These are phyloP conservation scores for Sciurus vulgaris DNA, from an alignment of 2,797 vertebrate species.

Conservation along the genomic window DNA sequence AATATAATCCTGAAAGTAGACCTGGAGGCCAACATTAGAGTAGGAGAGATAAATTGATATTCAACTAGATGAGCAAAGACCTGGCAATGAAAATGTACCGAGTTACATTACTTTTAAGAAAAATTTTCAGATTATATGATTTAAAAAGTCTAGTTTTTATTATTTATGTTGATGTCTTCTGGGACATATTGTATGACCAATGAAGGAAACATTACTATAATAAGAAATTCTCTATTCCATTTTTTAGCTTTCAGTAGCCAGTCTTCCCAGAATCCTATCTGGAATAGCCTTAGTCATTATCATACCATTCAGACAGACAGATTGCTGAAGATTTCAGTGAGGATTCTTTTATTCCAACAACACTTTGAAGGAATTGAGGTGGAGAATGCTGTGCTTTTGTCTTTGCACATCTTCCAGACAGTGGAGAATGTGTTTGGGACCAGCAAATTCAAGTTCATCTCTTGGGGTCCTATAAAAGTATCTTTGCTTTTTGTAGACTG, in stretches of 20 bases:
- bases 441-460: slow-evolving; percentile 75
- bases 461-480: slow-evolving; percentile 75
- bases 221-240: slow-evolving; percentile 32
- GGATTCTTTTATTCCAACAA: slow-evolving; percentile 57
- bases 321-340: not conserved
- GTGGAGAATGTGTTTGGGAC: slow-evolving; percentile 75
- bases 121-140: not conserved
- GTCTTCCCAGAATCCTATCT: slow-evolving; percentile 10
- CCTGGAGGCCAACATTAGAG: not conserved
- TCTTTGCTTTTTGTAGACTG: slow-evolving; percentile 72
- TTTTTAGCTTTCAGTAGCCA: slow-evolving; percentile 35
- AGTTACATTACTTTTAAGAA: slow-evolving; percentile 1
- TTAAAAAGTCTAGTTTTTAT: slow-evolving; percentile 22
- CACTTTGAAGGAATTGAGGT: slow-evolving; percentile 69
- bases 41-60: not conserved
- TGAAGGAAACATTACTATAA: slow-evolving; percentile 15
- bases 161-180: slow-evolving; percentile 47
- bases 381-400: not conserved
- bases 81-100: not conserved
- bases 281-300: not conserved
- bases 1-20: not conserved
- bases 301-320: slow-evolving; percentile 61
- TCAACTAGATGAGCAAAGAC: not conserved
- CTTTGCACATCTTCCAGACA: slow-evolving; percentile 54
- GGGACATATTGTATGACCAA: not conserved